These are phyloP conservation scores for Gymnoscopelus braueri DNA, from an alignment of 2,797 vertebrate genomes.

Conservation along the genomic window DNA sequence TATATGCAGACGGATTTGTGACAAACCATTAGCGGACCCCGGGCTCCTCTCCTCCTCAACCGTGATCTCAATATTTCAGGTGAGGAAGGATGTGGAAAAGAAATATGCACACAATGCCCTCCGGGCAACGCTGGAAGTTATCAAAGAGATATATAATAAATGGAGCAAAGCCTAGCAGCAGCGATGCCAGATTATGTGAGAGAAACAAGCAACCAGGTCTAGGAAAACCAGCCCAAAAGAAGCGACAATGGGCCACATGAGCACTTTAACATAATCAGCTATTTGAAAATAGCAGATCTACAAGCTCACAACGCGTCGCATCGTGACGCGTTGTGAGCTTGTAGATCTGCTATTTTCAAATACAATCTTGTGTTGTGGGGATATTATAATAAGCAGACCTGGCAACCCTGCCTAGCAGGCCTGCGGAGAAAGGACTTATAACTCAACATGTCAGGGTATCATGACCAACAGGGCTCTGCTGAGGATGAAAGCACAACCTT, in stretches of 20 bases:
- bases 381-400: no score
- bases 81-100: neutral
- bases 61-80: constrained; percentile 12
- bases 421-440: neutral
- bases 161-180: neutral
- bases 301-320: no score
- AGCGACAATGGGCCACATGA: no score
- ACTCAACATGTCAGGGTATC: constrained; percentile 11
- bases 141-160: constrained; percentile 17
- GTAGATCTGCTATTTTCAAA: no score
- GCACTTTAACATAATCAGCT: no score
- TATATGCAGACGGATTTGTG: neutral
- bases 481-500: constrained; percentile 3
- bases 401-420: neutral
- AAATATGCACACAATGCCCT: neutral
- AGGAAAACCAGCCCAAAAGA: no score
- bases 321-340: no score
- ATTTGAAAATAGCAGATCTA: no score
- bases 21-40: constrained; percentile 17
- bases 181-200: no score
- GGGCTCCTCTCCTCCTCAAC: neutral
- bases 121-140: neutral
- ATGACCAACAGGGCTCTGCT: constrained; percentile 3
- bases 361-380: no score
- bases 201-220: no score